Percentiles rank a stretch among this genome's conserved stretches.
Conservation (phyloP, 1,140 invertebrate genomes). For the Goniozus legneri region DNA sequence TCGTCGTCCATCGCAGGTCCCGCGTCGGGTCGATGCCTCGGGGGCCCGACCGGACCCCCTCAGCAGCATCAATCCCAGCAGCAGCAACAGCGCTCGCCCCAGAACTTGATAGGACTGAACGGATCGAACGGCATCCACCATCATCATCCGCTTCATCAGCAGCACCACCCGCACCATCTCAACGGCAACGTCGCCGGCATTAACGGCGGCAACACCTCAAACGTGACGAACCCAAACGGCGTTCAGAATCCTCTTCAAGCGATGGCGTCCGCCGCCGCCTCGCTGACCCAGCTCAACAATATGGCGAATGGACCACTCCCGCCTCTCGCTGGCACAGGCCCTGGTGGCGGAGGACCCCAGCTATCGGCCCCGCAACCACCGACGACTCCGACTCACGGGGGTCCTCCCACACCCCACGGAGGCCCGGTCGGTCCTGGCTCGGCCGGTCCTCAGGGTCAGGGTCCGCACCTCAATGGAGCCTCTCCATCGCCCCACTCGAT, state of each 20-base stretch:
- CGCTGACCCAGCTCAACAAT: slow-evolving; percentile 49
- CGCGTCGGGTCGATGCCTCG: slow-evolving; percentile 50
- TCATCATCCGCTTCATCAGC: slow-evolving; percentile 4
- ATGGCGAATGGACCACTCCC: slow-evolving; percentile 51
- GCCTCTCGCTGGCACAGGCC: slow-evolving; percentile 37
- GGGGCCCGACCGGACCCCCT: slow-evolving; percentile 37
- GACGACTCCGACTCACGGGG: slow-evolving; percentile 48
- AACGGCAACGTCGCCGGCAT: slow-evolving; percentile 7
- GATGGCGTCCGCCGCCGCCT: slow-evolving; percentile 49
- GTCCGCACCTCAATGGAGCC: slow-evolving; percentile 50
- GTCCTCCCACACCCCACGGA: slow-evolving; percentile 46
- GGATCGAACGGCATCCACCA: not conserved
- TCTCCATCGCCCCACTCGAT: slow-evolving; percentile 51
- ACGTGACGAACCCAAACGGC: slow-evolving; percentile 21
- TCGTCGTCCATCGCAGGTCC: too few species aligned
- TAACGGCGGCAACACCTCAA: not conserved
- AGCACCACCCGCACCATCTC: slow-evolving; percentile 8
- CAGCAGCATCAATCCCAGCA: slow-evolving; percentile 25
- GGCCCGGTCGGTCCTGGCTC: slow-evolving; percentile 25
- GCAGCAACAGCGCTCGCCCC: slow-evolving; percentile 5
- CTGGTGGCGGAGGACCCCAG: slow-evolving; percentile 34
- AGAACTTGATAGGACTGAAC: slow-evolving; percentile 2
- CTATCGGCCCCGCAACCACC: slow-evolving; percentile 46
- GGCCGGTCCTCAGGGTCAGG: too few species aligned
- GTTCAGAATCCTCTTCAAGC: slow-evolving; percentile 45